Base-by-base conservation (phyloP, 1,140 invertebrate genomes). In the Dufourea novaeangliae region DNA sequence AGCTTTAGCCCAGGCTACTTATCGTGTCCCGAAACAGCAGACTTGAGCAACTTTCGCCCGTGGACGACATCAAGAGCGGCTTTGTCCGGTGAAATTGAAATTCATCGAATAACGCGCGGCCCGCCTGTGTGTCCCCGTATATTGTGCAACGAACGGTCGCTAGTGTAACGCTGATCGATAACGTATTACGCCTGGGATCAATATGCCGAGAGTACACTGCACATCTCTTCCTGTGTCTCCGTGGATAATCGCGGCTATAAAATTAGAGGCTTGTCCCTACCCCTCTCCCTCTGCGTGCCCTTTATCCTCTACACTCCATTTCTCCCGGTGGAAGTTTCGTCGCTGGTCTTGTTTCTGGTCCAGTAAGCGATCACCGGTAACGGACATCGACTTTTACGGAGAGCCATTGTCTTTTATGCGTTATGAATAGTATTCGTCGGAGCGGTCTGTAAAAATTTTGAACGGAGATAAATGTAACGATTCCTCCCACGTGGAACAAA, bases 331-430 rank as follows among this genome's bases (percentile, higher is more conserved):
- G 22, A 62, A 61, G 22, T 66, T 41, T 79, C 50, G 37, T 62
- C 6, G 39, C 10, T 17, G 27, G n/a, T 68, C 52, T 67, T 57
- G 73, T 75, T 75, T 75, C 73, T 57, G 73, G 52, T 68, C 64
- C 73, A 25, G 52, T 46, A 46, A 75, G 39, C 73, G 64, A 59
- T 44, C 73, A 57, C 29, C 22, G 54, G 64, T 69, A 69, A 75
- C 73, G 73, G 64, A 46, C 73, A 69, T 75, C 64, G 73, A 75
- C 73, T 75, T 75, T 75, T 69, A 68, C 73, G 73, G 52, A 29
- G 22, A n/a, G 64, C 73, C 73, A 68, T 75, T 68, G 73, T 75
- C 73, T 75, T 68, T 75, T 75, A 68, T 68, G 73, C 73, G 54
- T 67, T 74, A 74, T 74, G 72, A 74, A 74, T 67, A 62, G 41